Conservation (phyloP, 2,113 vertebrate genomes). For the Hipposideros armiger region DNA sequence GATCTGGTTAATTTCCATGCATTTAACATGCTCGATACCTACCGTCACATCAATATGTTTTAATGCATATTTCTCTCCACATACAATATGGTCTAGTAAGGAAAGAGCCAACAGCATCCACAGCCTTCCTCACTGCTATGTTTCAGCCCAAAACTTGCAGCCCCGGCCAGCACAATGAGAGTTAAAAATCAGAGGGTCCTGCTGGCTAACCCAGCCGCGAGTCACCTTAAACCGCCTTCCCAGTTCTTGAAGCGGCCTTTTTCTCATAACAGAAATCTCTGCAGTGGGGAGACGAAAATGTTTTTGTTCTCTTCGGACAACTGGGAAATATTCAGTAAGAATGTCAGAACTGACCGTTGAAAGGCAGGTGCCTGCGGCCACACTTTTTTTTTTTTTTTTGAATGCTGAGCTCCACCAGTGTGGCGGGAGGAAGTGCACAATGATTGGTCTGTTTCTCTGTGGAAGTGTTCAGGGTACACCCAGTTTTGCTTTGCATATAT, state of each 20-base stretch:
- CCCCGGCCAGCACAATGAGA: constrained; percentile 60
- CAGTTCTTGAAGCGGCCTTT: constrained; percentile 40
- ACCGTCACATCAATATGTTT: constrained; percentile 66
- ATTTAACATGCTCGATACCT: constrained; percentile 69
- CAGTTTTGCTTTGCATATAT: constrained; percentile 82
- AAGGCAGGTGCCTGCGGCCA: constrained; percentile 55
- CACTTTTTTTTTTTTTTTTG: background rate
- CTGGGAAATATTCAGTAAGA: constrained; percentile 61
- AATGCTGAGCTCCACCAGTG: constrained; percentile 47
- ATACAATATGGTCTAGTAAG: constrained; percentile 71
- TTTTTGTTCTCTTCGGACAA: constrained; percentile 73
- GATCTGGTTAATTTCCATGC: constrained; percentile 75
- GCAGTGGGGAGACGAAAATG: constrained; percentile 72
- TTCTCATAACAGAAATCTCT: constrained; percentile 67
- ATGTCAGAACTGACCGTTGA: constrained; percentile 69
- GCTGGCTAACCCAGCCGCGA: background rate
- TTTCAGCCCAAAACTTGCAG: constrained; percentile 38
- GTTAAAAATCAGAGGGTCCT: constrained; percentile 69
- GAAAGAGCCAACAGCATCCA: constrained; percentile 54
- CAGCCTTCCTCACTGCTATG: constrained; percentile 42
- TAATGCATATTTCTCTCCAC: constrained; percentile 74
- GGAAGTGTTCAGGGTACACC: constrained; percentile 71
- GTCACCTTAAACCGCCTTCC: constrained; percentile 64
- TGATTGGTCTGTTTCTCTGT: constrained; percentile 68
- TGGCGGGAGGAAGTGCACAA: background rate